Evolutionary conservation across 2,888 invertebrate species (phyloP).

Genomic region (Lithophane ornitopus): DNA sequence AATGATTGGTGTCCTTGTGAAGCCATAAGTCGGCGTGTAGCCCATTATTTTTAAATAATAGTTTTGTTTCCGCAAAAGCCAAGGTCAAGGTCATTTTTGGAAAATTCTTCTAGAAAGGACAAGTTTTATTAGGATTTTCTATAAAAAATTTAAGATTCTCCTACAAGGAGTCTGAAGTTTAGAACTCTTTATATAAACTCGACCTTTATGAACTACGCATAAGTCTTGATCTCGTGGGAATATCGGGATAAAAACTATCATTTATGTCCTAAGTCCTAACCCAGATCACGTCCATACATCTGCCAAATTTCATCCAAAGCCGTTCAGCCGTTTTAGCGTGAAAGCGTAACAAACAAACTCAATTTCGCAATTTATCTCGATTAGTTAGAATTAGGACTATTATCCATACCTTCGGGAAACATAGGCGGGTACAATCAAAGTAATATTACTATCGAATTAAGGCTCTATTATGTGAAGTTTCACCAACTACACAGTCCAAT

Average conservation of each 20-base stretch:
- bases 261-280: no score
- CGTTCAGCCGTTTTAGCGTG: no score
- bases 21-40: neutral
- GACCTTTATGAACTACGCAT: no score
- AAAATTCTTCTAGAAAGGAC: neutral
- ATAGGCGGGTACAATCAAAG: neutral
- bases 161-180: neutral
- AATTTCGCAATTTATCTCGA: no score
- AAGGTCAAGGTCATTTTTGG: neutral
- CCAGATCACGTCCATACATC: no score
- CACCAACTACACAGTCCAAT: slow-evolving; percentile 41
- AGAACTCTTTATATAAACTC: neutral
- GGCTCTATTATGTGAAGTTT: slow-evolving; percentile 37
- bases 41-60: neutral
- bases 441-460: slow-evolving; percentile 23
- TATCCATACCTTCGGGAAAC: neutral
- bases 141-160: neutral
- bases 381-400: no score
- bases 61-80: neutral
- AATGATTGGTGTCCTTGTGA: neutral
- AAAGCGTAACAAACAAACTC: no score
- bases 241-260: no score
- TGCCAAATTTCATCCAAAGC: no score
- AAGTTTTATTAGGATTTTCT: neutral
- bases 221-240: no score